Base-by-base conservation (phyloP, 2,797 vertebrate species). In the Triplophysa bombifrons region DNA sequence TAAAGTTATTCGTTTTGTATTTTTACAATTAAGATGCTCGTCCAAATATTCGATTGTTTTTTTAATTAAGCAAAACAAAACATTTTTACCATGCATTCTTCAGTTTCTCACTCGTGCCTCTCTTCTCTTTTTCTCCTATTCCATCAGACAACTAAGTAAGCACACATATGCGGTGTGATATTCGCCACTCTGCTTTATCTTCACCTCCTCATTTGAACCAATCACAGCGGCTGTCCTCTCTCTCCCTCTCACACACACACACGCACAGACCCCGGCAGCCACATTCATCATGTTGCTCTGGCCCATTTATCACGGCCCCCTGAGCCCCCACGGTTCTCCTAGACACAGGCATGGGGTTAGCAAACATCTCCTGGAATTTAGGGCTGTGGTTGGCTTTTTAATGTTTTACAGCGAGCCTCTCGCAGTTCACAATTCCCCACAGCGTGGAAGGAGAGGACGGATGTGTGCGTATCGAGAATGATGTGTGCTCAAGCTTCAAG, bases 331-430 rank as follows among this genome's bases (percentile, higher is more conserved):
- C 53, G 9, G 67, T 63, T 53, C 73, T 65, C 73, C 64, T 16
- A 71, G 73, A 65, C 80, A 77, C 67, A 72, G 50, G 70, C 74
- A 81, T 71, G 67, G 73, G 65, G 44, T 69, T 74, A 74, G 70
- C 76, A 78, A 78, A 74, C 81, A 82, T 82, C 68, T 63, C 56
- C 56, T 69, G 76, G 81, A 82, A 78, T 78, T 82, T 74, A 78
- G 76, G 76, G 58, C 61, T 74, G 65, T 83, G 76, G 80, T 76
- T 66, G 69, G 44, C 38, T 76, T 72, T 82, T 74, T 74, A 74
- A 74, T 80, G 63, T 73, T 80, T 80, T 73, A 80, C 78, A 80
- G 78, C 41, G 25, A 80, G 56, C 55, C 58, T 67, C 70, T 73
- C 0, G 14, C 61, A 73, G 70, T 80, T 58, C 58, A 71, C 67